Evolutionary conservation across 2,113 vertebrate species (phyloP).

Genomic region (Ageneiosus marmoratus): DNA sequence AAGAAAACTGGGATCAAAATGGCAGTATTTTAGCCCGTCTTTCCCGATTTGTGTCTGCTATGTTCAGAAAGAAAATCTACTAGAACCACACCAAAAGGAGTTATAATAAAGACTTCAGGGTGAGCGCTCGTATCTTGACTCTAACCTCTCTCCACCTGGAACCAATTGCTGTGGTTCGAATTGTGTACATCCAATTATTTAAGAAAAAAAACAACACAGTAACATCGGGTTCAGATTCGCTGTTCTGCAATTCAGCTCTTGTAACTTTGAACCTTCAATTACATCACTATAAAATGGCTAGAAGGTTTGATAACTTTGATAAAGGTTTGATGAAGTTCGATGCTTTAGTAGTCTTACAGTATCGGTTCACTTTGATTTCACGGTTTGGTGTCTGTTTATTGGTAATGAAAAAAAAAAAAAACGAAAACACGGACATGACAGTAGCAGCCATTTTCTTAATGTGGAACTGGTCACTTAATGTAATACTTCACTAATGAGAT

Average conservation of each 20-base stretch:
- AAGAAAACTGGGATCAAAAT: not conserved
- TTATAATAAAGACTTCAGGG: not conserved
- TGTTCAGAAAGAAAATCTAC: not conserved
- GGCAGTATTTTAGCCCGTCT: not conserved
- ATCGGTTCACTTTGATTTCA: too few species aligned
- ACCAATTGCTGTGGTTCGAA: not conserved
- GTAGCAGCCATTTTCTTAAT: not conserved
- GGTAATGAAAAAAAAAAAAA: not conserved
- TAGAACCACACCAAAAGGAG: not conserved
- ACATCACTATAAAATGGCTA: conserved; percentile 7
- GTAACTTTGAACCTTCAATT: not conserved
- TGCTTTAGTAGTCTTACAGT: too few species aligned
- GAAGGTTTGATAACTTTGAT: conserved; percentile 22
- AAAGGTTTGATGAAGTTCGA: conserved; percentile 2
- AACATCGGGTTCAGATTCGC: not conserved
- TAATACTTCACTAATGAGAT: not conserved
- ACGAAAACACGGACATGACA: not conserved
- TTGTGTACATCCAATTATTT: not conserved
- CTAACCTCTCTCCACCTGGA: not conserved
- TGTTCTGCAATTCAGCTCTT: not conserved
- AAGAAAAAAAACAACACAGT: not conserved
- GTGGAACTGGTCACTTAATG: not conserved
- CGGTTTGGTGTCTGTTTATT: not conserved
- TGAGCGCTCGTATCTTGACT: not conserved
- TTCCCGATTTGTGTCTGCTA: not conserved